Evolutionary conservation across 2,888 invertebrate genomes (phyloP).

Genomic region (Tetragonisca angustula): DNA sequence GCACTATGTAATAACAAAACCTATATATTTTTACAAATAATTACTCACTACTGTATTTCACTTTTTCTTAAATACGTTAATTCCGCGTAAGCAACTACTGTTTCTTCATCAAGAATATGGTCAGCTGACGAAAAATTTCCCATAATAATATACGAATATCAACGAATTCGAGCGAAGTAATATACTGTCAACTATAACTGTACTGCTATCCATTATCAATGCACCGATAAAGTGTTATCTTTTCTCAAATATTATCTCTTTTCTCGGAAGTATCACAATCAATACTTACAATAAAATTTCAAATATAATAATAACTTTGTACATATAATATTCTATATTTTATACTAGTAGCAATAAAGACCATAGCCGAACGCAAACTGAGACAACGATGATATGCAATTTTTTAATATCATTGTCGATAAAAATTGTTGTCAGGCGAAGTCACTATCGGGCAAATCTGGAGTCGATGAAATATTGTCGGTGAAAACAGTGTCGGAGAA

Average conservation of each 20-base stretch:
- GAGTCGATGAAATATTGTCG: too few species aligned
- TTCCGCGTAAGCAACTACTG: constrained; percentile 86
- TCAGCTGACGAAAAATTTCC: constrained; percentile 84
- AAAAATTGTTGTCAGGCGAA: too few species aligned
- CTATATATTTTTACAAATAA: neutral
- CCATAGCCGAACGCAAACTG: too few species aligned
- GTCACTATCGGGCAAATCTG: too few species aligned
- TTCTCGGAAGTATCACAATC: neutral
- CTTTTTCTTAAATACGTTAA: constrained; percentile 87
- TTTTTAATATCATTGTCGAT: too few species aligned
- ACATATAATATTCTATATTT: neutral
- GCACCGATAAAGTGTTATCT: constrained; percentile 54
- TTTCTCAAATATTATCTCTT: neutral
- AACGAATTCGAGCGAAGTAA: constrained; percentile 4
- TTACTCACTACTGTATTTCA: constrained; percentile 87
- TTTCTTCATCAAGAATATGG: constrained; percentile 85
- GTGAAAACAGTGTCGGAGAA: too few species aligned
- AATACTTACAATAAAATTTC: neutral
- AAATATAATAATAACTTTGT: neutral
- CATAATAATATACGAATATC: constrained; percentile 80
- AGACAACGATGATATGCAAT: too few species aligned
- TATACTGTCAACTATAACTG: neutral
- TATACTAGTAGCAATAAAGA: too few species aligned
- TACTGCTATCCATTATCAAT: constrained; percentile 33
- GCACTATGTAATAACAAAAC: neutral